Base-by-base conservation (phyloP, 2,113 vertebrate genomes). In the Scomber scombrus region DNA sequence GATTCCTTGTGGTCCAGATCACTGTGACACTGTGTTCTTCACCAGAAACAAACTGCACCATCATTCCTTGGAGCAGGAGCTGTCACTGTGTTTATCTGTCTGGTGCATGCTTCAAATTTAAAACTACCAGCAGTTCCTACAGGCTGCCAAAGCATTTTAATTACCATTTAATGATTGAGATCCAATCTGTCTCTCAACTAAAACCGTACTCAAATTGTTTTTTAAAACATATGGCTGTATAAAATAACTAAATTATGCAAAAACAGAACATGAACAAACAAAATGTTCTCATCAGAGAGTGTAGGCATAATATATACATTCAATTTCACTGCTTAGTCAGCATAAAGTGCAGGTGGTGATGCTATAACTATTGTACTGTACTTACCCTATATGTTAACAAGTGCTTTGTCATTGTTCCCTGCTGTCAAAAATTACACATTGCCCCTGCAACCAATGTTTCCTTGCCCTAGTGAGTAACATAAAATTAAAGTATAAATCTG, bases 341-440 rank as follows among this genome's bases (percentile, higher is more conserved):
- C 76, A 76, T 76, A 74, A 81, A 55, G n/a, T 68, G 73, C 63
- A 88, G 68, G 47, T 82, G 72, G 11, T 61, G 58, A 78, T 71
- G 70, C 61, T 79, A 60, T 54, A 58, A 49, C 72, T 63, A 19
- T 68, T 78, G 71, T 31, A 71, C 46, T 80, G 74, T 71, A 76
- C 58, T 58, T 47, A 40, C 40, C 21, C 45, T 75, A 52, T 56
- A 79, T 66, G 71, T 80, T 81, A 75, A 69, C 58, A 29, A 46
- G 74, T 86, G 63, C 74, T 88, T 87, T 68, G 71, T 90, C 85
- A 88, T 73, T 87, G 80, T 57, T 74, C 75, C 72, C 67, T 63
- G 75, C 55, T 77, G 81, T 78, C 74, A 74, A 31, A 70, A 62
- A 79, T 73, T 86, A 78, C 57, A 76, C 60, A 87, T 85, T 83